Base-by-base conservation (phyloP, 2,113 vertebrate species). In the Eleginops maclovinus region DNA sequence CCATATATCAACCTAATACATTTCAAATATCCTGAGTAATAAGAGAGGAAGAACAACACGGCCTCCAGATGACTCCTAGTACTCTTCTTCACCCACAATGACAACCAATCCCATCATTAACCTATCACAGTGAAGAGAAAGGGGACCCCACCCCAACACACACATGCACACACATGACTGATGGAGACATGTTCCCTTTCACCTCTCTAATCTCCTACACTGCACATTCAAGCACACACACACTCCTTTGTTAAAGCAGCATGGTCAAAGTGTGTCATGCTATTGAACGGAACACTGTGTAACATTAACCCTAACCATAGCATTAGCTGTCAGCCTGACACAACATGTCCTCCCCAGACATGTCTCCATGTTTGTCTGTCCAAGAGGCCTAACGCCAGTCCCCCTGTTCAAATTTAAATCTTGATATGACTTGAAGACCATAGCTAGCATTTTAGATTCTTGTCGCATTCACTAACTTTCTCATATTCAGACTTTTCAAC, bases 61-160 rank as follows among this genome's bases (percentile, higher is more conserved):
- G 74, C 85, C 79, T 65, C 75, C n/a, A 56, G 63, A 80, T 79
- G 85, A 87, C 77, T 85, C 81, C 72, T 68, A 44, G 65, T 44
- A 66, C 71, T 83, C 43, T 40, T 75, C 74, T 83, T 50, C 66
- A 65, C 61, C 54, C 53, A 81, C 68, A 84, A 79, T 84, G 73
- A 81, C 66, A 54, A 44, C 74, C 90, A 90, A 90, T 89, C 89
- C 86, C 66, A 75, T 88, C 85, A 88, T 92, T 90, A 91, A 90
- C 78, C 81, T 84, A 72, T 84, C 49, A 3, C 41, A 69, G 66
- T 64, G 73, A 59, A 17, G 49, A 73, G 28, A 64, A 68, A 69
- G 71, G n/a, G 60, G 55, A 46, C 60, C 65, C 54, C 49, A 22
- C 21, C 21, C 21, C 49, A 53, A 56, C 46, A 70, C 63, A 24